Conservation (phyloP, 1,140 invertebrate species). For the Acyrthosiphon pisum region DNA sequence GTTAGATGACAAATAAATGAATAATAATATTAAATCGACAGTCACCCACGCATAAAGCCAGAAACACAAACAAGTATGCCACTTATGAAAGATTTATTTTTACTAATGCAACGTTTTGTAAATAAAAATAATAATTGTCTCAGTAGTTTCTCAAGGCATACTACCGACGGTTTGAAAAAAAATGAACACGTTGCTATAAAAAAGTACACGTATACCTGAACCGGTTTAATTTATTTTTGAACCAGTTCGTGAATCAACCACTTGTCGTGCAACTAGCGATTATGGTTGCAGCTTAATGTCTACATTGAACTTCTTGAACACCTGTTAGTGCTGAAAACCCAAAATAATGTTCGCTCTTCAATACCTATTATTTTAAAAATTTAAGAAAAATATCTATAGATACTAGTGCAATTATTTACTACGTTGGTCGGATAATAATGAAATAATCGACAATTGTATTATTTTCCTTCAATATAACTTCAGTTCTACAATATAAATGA, state of each 20-base stretch:
- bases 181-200: conserved; percentile 46
- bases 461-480: neutral
- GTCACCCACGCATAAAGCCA: neutral
- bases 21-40: neutral
- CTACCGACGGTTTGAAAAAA: conserved; percentile 13
- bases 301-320: conserved; percentile 45
- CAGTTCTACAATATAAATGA: neutral
- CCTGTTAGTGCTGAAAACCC: conserved; percentile 30
- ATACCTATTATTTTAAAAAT: neutral
- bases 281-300: conserved; percentile 45
- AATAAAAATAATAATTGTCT: conserved; percentile 40
- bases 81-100: conserved; percentile 23
- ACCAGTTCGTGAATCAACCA: conserved; percentile 55
- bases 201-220: conserved; percentile 43
- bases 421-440: neutral
- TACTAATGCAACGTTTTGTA: conserved; percentile 20
- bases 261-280: conserved; percentile 36
- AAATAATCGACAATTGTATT: neutral
- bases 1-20: neutral
- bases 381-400: neutral
- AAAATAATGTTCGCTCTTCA: neutral
- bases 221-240: conserved; percentile 57
- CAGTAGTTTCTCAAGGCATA: conserved; percentile 41
- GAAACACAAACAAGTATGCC: neutral
- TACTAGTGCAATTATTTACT: neutral